Evolutionary conservation across 1,140 invertebrate species (phyloP), one percentile per base, ranked within the genome.

Genomic region (Chrysomallon squamiferum): DNA sequence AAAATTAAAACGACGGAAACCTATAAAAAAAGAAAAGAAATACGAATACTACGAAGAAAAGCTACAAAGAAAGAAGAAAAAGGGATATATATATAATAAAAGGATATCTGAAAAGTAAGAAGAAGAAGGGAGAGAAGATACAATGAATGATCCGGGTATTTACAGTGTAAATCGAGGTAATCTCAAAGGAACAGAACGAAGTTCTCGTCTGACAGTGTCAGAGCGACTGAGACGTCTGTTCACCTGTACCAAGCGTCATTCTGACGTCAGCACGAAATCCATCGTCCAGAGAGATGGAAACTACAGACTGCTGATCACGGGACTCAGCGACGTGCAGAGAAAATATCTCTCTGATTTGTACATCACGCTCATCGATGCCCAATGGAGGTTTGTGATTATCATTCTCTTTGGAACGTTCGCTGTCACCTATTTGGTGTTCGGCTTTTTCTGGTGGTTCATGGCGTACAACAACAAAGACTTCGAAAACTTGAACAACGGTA

Each of bases 311-410:
- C 57, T 70, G 30, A 65, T 59, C 3, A 70, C 72, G 15, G 77
- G 80, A 18, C 72, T 82, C 0, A 72, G 64, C 29, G 73, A 75
- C 25, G 71, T 76, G 45, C 62, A 66, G 22, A 63, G 69, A 5
- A 68, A 71, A 15, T 83, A 72, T 45, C 49, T 83, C 11, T 67
- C 75, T n/a, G 81, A 83, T 45, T 35, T 81, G 1, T 83, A 81
- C 68, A 75, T 79, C 38, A 80, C 77, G n/a, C 60, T 83, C 13
- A 73, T 83, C 20, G 81, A 83, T 50, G 59, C 81, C 25, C 93
- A 97, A 85, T 99, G 97, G 96, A 90, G 95, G n/a, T 99, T 95
- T 93, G 98, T 95, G 1, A 85, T 99, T 25, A 86, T 97, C 33
- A 92, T 95, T 50, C 97, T 98, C 80, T 92, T 93, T 0, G 87